Conservation (phyloP, 2,888 invertebrate genomes). For the Podotricha telesiphe region DNA sequence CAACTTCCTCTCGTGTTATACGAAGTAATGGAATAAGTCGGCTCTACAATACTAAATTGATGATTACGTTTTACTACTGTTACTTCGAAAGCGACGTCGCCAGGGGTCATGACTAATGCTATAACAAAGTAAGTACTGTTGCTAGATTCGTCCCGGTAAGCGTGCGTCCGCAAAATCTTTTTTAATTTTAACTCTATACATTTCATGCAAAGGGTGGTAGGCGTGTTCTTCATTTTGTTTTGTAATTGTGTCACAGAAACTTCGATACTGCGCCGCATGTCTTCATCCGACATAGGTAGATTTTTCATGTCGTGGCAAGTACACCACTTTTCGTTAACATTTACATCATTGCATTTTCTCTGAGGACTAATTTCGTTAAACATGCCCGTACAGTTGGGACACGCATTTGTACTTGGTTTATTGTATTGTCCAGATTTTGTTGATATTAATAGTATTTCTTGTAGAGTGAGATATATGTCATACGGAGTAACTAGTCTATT, state of each 20-base stretch:
- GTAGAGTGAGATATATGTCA: conserved; percentile 88
- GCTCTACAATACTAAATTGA: conserved; percentile 74
- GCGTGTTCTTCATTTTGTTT: conserved; percentile 48
- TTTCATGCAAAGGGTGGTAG: conserved; percentile 58
- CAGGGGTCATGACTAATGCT: conserved; percentile 85
- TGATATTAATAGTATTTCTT: conserved; percentile 82
- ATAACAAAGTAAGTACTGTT: conserved; percentile 81
- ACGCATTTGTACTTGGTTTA: conserved; percentile 72
- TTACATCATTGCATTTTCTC: conserved; percentile 86
- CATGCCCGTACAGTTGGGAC: conserved; percentile 85
- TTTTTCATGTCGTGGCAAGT: conserved; percentile 84
- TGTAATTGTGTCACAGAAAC: conserved; percentile 63
- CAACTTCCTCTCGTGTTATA: conserved; percentile 60
- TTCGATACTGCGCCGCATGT: conserved; percentile 67
- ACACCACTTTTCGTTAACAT: conserved; percentile 89
- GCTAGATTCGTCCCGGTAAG: conserved; percentile 56
- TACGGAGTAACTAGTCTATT: conserved; percentile 88
- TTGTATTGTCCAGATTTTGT: conserved; percentile 53
- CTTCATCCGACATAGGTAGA: conserved; percentile 59
- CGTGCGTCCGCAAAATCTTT: conserved; percentile 70
- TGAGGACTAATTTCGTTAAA: conserved; percentile 82
- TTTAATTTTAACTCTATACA: conserved; percentile 81
- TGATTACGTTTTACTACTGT: conserved; percentile 78
- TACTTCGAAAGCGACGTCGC: conserved; percentile 86
- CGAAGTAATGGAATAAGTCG: conserved; percentile 72